Conservation (phyloP, 2,113 vertebrate species). For the Corythoichthys haematopterus region DNA sequence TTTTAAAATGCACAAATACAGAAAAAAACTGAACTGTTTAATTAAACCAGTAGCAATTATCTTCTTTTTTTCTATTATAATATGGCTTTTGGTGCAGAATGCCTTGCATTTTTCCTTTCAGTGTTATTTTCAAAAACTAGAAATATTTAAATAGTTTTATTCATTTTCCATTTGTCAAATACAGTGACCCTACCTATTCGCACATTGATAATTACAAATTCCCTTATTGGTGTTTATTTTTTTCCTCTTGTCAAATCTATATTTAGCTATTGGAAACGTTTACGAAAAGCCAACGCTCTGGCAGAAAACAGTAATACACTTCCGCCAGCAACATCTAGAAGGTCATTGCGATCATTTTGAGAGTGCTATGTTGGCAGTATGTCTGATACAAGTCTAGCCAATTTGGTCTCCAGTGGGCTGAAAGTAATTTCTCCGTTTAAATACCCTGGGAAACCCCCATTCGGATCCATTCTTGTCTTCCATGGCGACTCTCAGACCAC, state of each 20-base stretch:
- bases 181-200: not conserved
- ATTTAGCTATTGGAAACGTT: not conserved
- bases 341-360: not conserved
- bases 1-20: no score
- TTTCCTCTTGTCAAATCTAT: not conserved
- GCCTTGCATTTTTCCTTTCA: no score
- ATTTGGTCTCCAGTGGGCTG: conserved; percentile 4
- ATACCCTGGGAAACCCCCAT: conserved; percentile 33
- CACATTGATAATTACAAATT: not conserved
- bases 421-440: conserved; percentile 19
- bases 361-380: not conserved
- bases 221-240: not conserved
- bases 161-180: not conserved
- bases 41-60: no score
- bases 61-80: no score
- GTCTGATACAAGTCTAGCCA: not conserved
- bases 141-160: no score
- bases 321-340: not conserved
- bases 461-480: conserved; percentile 9
- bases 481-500: conserved; percentile 29
- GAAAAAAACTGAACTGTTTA: no score
- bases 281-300: not conserved
- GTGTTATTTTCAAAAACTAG: no score
- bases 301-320: not conserved
- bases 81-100: no score